Conservation (phyloP, 2,888 invertebrate genomes). For the Selenia dentaria region DNA sequence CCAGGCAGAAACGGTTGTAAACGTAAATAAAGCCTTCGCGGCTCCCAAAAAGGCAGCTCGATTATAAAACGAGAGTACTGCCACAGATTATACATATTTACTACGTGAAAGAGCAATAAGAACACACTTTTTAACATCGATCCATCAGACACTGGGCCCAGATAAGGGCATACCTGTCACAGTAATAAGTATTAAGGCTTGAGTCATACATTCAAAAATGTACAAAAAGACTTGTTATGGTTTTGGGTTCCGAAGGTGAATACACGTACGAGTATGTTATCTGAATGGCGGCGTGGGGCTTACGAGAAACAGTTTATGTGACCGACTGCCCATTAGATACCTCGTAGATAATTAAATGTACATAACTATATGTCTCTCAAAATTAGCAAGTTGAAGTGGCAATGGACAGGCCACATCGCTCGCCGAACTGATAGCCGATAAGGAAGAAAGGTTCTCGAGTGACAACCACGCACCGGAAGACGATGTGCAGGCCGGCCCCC, state of each 20-base stretch:
- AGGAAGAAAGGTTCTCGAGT: too few species aligned
- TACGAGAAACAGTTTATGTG: too few species aligned
- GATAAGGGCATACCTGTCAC: slow-evolving; percentile 75
- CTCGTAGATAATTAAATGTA: too few species aligned
- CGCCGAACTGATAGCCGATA: too few species aligned
- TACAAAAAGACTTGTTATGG: slow-evolving; percentile 44
- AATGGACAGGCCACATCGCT: too few species aligned
- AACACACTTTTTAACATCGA: slow-evolving; percentile 67
- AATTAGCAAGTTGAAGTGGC: too few species aligned
- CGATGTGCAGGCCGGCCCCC: too few species aligned
- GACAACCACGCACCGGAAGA: too few species aligned
- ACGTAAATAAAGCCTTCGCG: slow-evolving; percentile 52
- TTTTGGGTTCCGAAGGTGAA: slow-evolving; percentile 37
- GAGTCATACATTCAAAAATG: slow-evolving; percentile 50
- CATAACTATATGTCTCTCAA: too few species aligned
- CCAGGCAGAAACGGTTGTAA: slow-evolving; percentile 35
- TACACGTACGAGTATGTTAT: background rate
- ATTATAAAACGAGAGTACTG: slow-evolving; percentile 48
- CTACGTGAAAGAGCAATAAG: slow-evolving; percentile 49
- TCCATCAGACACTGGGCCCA: slow-evolving; percentile 67
- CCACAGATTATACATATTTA: background rate
- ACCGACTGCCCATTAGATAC: too few species aligned
- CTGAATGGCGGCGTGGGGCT: slow-evolving; percentile 7
- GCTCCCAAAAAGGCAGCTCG: slow-evolving; percentile 59
- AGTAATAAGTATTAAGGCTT: slow-evolving; percentile 69